phyloP scores from a whole-genome alignment of 1,140 invertebrate species.

The Subanguina moxae region DNA sequence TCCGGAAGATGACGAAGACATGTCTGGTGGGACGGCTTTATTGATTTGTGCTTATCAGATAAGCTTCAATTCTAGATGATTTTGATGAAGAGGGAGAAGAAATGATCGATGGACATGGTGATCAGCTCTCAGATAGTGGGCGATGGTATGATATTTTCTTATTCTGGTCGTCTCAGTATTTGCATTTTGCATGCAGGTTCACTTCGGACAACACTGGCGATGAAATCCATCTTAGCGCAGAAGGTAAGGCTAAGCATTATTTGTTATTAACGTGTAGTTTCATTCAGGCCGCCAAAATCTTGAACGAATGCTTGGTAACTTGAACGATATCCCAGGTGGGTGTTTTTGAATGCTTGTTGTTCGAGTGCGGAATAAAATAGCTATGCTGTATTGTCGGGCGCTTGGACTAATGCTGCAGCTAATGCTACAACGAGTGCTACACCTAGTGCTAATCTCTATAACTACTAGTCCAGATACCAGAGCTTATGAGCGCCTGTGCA shows the following conservation, averaged over 20 bases:
- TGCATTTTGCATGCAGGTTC: conserved; percentile 6
- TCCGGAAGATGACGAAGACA: conserved; percentile 23
- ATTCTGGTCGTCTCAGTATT: not conserved
- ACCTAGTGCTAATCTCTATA: too few relatives aligned
- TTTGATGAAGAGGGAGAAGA: conserved; percentile 6
- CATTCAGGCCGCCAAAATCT: not conserved
- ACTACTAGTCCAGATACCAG: too few relatives aligned
- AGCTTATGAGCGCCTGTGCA: too few relatives aligned
- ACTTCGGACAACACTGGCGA: conserved; percentile 15
- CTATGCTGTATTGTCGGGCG: too few relatives aligned
- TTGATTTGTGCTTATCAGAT: not conserved
- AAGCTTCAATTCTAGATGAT: conserved; percentile 1
- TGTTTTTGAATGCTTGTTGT: too few relatives aligned
- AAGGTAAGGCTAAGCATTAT: not conserved
- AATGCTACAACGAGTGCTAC: too few relatives aligned
- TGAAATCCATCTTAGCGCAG: conserved; percentile 6
- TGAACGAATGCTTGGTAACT: not conserved
- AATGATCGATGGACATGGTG: not conserved
- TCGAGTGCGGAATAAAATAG: too few relatives aligned
- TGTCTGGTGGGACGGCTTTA: not conserved
- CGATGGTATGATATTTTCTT: not conserved
- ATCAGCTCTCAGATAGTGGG: conserved; percentile 6
- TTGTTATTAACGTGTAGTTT: too few relatives aligned
- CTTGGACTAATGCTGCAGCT: too few relatives aligned
- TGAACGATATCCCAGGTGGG: not conserved